phyloP scores from a whole-genome alignment of 2,888 invertebrate species.

The Sinotaia quadrata region DNA sequence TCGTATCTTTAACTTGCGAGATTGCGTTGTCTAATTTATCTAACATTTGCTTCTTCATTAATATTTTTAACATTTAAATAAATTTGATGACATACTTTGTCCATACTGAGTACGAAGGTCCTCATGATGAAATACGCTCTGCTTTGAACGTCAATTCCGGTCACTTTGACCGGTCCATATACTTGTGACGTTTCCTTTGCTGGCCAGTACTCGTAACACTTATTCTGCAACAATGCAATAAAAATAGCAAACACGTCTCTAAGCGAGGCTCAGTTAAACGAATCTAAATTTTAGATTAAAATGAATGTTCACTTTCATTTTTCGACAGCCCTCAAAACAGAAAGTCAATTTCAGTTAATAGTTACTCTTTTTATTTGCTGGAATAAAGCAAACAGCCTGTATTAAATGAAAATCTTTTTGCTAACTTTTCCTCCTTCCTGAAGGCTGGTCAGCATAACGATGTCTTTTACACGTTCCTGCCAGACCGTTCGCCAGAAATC shows the following conservation, averaged over 20 bases:
- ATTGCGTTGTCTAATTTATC: no score
- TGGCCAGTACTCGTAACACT: constrained; percentile 15
- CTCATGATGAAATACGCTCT: not conserved
- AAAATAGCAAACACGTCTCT: not conserved
- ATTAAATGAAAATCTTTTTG: no score
- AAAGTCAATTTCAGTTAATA: no score
- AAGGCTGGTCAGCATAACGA: not conserved
- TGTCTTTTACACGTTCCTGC: not conserved
- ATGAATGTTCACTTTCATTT: no score
- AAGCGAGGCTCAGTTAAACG: no score
- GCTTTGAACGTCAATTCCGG: not conserved
- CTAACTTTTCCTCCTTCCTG: not conserved
- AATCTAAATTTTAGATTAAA: no score
- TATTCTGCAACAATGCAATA: not conserved
- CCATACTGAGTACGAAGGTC: not conserved
- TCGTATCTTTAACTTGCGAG: no score
- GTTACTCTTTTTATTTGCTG: no score
- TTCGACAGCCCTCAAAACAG: no score
- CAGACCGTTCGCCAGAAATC: constrained; percentile 2
- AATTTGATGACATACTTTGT: not conserved
- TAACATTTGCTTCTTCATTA: no score
- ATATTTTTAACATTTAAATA: no score
- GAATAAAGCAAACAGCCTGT: no score
- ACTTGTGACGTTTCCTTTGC: not conserved
- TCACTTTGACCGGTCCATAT: not conserved